phyloP scores from a whole-genome alignment of 2,888 invertebrate genomes.

The Drosophila borborema region DNA sequence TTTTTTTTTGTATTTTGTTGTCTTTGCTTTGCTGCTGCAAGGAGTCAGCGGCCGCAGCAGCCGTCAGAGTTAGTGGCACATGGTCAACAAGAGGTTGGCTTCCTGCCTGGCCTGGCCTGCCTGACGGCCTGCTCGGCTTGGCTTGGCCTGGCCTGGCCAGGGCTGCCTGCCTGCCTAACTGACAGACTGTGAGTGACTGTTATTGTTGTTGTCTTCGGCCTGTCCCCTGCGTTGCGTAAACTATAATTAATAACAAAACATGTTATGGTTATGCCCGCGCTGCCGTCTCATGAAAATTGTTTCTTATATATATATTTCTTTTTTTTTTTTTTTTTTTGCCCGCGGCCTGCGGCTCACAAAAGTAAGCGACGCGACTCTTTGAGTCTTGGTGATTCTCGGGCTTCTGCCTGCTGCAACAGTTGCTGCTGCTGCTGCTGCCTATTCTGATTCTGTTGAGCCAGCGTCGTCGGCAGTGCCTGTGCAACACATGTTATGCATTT shows the following conservation, averaged over 20 bases:
- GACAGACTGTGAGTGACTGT: conserved; percentile 62
- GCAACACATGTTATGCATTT: conserved; percentile 79
- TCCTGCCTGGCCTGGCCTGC: conserved; percentile 53
- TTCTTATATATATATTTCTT: conserved; percentile 37
- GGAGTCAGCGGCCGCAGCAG: conserved; percentile 34
- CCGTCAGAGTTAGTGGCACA: conserved; percentile 56
- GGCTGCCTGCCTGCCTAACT: conserved; percentile 35
- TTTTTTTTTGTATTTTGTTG: neutral
- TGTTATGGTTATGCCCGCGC: conserved; percentile 80
- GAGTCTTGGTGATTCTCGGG: conserved; percentile 12
- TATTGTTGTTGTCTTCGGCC: conserved; percentile 74
- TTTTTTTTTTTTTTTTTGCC: conserved; percentile 52
- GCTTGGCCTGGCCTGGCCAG: conserved; percentile 18
- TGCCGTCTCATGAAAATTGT: conserved; percentile 68
- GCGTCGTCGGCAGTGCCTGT: conserved; percentile 41
- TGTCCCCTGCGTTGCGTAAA: conserved; percentile 77
- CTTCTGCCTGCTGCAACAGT: conserved; percentile 23
- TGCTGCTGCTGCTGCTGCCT: conserved; percentile 13
- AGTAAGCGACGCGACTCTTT: conserved; percentile 15
- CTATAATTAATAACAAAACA: conserved; percentile 81
- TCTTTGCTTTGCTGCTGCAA: conserved; percentile 19
- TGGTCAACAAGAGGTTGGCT: conserved; percentile 65
- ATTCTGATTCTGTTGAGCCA: conserved; percentile 27
- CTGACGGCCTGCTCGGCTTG: conserved; percentile 12
- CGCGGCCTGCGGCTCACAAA: conserved; percentile 46